These are phyloP conservation scores for Drosophila santomea DNA, from an alignment of 1,140 invertebrate species.

Conservation along the genomic window DNA sequence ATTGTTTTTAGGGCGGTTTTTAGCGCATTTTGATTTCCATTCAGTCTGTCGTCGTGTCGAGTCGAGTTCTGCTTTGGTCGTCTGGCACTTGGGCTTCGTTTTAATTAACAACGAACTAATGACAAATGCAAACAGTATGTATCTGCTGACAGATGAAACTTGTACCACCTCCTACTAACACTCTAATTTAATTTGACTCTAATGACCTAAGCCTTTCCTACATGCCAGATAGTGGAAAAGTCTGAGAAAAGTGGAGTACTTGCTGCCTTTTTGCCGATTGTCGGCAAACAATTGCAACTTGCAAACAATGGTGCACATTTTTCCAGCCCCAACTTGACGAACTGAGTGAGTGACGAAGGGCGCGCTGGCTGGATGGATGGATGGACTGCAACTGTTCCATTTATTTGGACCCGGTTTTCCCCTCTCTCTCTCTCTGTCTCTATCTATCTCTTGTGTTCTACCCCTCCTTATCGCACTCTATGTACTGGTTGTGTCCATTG, in stretches of 20 bases:
- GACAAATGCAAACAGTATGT: constrained; percentile 57
- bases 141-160: constrained; percentile 28
- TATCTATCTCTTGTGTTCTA: not conserved
- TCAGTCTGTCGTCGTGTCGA: constrained; percentile 25
- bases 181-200: constrained; percentile 73
- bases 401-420: constrained; percentile 45
- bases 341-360: constrained; percentile 54
- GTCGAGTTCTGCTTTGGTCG: constrained; percentile 37
- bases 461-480: constrained; percentile 11
- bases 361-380: constrained; percentile 8
- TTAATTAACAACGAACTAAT: constrained; percentile 83
- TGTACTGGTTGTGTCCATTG: constrained; percentile 68
- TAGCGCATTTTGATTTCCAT: constrained; percentile 76
- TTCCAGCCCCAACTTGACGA: constrained; percentile 55
- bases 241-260: constrained; percentile 13
- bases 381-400: constrained; percentile 73
- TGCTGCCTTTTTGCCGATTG: constrained; percentile 74
- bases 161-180: constrained; percentile 33
- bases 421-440: constrained; percentile 13
- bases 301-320: constrained; percentile 70
- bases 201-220: constrained; percentile 63
- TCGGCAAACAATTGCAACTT: constrained; percentile 76
- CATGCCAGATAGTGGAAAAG: not conserved
- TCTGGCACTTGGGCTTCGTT: constrained; percentile 70
- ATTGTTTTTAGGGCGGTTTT: constrained; percentile 77